Base-by-base conservation (phyloP, 2,888 invertebrate species). In the Apamea monoglypha region DNA sequence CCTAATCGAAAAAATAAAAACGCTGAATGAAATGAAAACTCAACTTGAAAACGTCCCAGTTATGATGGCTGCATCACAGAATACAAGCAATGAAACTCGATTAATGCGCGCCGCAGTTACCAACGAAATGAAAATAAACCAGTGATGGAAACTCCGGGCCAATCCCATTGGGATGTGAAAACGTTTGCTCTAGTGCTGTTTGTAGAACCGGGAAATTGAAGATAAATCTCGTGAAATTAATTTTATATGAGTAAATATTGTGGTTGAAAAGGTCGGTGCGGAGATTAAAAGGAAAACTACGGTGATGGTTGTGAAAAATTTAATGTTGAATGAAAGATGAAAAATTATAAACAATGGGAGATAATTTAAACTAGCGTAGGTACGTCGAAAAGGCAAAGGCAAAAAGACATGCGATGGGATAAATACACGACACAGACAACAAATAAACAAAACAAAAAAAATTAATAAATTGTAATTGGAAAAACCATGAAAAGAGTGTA, bases 41-140 rank as follows among this genome's bases (percentile, higher is more conserved):
- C 44, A 44, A 53, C 59, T 83, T 47, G 71, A 74, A 73, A 78
- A 56, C 44, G 29, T n/a, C 56, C 63, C 61, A 32, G 72, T 82
- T 66, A 53, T 81, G 79, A 79, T 80, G 75, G 73, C 72, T 67
- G 40, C 70, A 80, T 53, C 75, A 76, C 71, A 59, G 63, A 77
- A 74, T 76, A 63, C 73, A 64, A 76, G 67, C 67, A 68, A 77
- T 69, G 67, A 69, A 78, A 80, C 78, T 84, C 78, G 70, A 80
- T 88, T 82, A 82, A 74, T 75, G n/a, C 61, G 29, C 61, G 56
- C 69, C 36, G 63, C 83, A 79, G 79, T 83, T 85, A 78, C 75
- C 75, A 70, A 71, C 69, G 16, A 74, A 82, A 82, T 76, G 32
- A 80, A 86, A 86, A 81, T 70, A 88, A 88, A 88, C 83, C 74